phyloP scores from a whole-genome alignment of 1,140 invertebrate species.

The Hirudo medicinalis region DNA sequence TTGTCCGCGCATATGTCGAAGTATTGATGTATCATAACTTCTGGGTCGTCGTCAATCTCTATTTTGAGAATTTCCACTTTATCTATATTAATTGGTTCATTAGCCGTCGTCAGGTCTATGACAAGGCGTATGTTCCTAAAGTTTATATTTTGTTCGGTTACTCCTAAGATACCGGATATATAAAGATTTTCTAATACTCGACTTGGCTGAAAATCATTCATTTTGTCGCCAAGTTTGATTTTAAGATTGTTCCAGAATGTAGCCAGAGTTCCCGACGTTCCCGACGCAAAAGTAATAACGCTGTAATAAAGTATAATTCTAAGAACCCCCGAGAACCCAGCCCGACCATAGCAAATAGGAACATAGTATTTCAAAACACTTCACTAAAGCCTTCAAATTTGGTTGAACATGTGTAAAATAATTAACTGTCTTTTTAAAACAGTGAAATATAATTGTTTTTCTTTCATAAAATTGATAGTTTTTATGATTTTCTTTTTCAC shows the following conservation, averaged over 20 bases:
- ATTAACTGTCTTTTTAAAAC: neutral
- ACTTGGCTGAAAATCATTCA: neutral
- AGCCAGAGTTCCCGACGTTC: no score
- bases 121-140: slow-evolving; percentile 52
- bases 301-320: no score
- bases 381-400: neutral
- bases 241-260: neutral
- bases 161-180: slow-evolving; percentile 48
- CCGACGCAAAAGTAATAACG: no score
- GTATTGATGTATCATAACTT: slow-evolving; percentile 53
- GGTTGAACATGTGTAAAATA: neutral
- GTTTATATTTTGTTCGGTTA: slow-evolving; percentile 43
- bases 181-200: slow-evolving; percentile 42
- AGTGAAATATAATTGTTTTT: no score
- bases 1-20: slow-evolving; percentile 48
- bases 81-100: slow-evolving; percentile 50
- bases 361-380: slow-evolving; percentile 1
- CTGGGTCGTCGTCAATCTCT: slow-evolving; percentile 53
- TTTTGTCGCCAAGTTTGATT: neutral
- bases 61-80: slow-evolving; percentile 29
- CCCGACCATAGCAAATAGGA: neutral
- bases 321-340: neutral
- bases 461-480: no score
- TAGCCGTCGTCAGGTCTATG: slow-evolving; percentile 65
- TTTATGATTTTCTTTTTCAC: no score